Conservation (phyloP, 2,888 invertebrate species). For the Drosophila recens region DNA sequence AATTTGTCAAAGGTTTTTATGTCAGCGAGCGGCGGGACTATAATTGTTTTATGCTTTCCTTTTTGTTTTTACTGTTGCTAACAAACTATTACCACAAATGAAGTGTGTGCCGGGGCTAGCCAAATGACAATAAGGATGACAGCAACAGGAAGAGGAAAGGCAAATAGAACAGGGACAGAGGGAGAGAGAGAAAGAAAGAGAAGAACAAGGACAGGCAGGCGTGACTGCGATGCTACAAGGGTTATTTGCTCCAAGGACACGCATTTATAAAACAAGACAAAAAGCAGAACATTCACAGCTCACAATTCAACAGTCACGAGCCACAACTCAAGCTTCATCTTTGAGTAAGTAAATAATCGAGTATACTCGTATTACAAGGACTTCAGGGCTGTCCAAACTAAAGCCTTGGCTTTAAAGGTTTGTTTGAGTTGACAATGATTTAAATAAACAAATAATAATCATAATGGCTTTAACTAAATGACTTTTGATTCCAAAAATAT, state of each 20-base stretch:
- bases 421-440: not conserved
- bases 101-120: constrained; percentile 39
- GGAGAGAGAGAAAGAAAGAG: not conserved
- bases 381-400: not conserved
- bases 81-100: constrained; percentile 68
- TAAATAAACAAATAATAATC: constrained; percentile 6
- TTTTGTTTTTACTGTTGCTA: constrained; percentile 69
- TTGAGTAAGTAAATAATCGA: constrained; percentile 8
- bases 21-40: constrained; percentile 70
- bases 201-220: constrained; percentile 11
- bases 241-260: constrained; percentile 21
- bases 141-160: not conserved
- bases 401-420: not conserved
- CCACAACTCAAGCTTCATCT: constrained; percentile 4
- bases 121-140: constrained; percentile 39
- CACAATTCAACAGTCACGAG: constrained; percentile 4
- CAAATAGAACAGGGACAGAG: not conserved
- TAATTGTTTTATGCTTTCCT: constrained; percentile 75
- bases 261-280: constrained; percentile 18
- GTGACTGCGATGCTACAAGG: constrained; percentile 34
- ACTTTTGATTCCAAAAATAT: no score
- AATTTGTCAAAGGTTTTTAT: constrained; percentile 79
- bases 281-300: constrained; percentile 10
- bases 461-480: not conserved
- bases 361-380: not conserved